Percentiles rank a stretch among this genome's conserved stretches.
phyloP scores from a whole-genome alignment of 2,888 invertebrate genomes.

The Agelastica alni region DNA sequence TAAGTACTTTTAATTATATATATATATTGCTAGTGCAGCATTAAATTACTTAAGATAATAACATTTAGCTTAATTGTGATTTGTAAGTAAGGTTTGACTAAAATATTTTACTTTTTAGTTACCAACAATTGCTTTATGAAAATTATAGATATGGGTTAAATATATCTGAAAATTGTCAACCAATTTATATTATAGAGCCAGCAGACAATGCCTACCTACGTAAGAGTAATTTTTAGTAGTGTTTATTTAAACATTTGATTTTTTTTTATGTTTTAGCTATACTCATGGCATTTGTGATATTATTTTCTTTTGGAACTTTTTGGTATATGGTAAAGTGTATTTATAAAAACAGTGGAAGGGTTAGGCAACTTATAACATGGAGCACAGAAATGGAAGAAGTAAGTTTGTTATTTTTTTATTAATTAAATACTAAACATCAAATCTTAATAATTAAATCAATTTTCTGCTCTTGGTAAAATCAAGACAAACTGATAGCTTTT shows the following conservation, averaged over 20 bases:
- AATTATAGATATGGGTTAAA: conserved; percentile 57
- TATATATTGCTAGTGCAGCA: no score
- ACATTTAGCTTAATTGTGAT: background rate
- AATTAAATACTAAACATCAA: no score
- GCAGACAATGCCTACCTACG: conserved; percentile 57
- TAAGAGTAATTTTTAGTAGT: conserved; percentile 39
- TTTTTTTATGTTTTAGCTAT: conserved; percentile 50
- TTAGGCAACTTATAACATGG: conserved; percentile 42
- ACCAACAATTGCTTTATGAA: conserved; percentile 50
- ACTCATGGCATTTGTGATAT: conserved; percentile 54
- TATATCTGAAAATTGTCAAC: conserved; percentile 47
- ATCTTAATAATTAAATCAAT: no score
- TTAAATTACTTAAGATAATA: no score
- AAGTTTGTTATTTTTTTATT: conserved; percentile 31
- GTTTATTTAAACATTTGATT: background rate
- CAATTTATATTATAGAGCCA: conserved; percentile 51
- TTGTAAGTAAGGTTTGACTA: background rate
- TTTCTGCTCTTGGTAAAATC: no score
- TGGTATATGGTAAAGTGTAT: conserved; percentile 58
- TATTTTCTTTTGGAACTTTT: conserved; percentile 55
- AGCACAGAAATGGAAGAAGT: conserved; percentile 51
- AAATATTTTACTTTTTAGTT: conserved; percentile 39
- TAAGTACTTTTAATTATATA: conserved; percentile 33
- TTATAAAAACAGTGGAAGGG: conserved; percentile 50
- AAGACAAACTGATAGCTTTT: no score